A percentile compares a stretch with the other conserved stretches of the same genome.
These are phyloP conservation scores for Nibea coibor DNA, from an alignment of 2,113 vertebrate genomes.

Conservation along the genomic window DNA sequence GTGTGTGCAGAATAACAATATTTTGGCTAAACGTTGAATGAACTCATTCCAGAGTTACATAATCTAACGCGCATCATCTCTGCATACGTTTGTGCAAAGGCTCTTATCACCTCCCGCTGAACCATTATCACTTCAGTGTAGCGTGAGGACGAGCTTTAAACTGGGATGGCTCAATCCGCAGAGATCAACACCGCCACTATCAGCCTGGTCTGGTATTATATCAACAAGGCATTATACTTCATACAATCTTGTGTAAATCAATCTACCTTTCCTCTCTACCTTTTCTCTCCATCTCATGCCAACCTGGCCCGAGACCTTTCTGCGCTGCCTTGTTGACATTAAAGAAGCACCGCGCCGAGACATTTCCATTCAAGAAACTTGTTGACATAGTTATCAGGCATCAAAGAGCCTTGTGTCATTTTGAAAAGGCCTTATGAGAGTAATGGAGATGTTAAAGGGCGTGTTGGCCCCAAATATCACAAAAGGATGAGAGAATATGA, in stretches of 20 bases:
- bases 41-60: not conserved
- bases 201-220: slow-evolving; percentile 5
- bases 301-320: slow-evolving; percentile 56
- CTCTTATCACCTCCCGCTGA: slow-evolving; percentile 17
- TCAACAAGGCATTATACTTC: slow-evolving; percentile 3
- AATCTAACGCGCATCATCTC: not conserved
- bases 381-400: slow-evolving; percentile 78
- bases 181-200: not conserved
- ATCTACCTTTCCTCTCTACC: slow-evolving; percentile 10
- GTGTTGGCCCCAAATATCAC: slow-evolving; percentile 74
- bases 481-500: slow-evolving; percentile 75
- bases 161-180: not conserved
- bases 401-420: slow-evolving; percentile 70
- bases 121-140: slow-evolving; percentile 28
- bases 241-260: slow-evolving; percentile 25
- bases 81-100: slow-evolving; percentile 7
- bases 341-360: slow-evolving; percentile 53
- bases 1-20: not conserved
- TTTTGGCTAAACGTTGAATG: not conserved
- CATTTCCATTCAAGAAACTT: slow-evolving; percentile 76
- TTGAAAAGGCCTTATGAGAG: slow-evolving; percentile 72
- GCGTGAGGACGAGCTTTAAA: slow-evolving; percentile 24
- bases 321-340: slow-evolving; percentile 63
- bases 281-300: slow-evolving; percentile 12
- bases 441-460: slow-evolving; percentile 78